Evolutionary conservation across 2,888 invertebrate species (phyloP), one percentile per base, ranked within the genome.

Genomic region (Alcis repandata): DNA sequence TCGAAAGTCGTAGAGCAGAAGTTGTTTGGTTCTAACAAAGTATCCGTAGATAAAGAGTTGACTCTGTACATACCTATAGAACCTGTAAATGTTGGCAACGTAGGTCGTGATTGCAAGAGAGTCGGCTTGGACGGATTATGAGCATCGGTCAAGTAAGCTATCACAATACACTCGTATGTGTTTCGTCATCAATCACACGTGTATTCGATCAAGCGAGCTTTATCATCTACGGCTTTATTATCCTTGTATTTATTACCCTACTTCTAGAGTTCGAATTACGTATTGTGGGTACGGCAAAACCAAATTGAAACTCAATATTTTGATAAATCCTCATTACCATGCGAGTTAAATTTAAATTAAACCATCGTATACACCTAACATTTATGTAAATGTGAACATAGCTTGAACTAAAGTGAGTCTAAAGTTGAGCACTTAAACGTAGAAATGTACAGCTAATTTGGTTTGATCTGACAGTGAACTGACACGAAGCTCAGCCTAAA

Each of bases 391-490:
- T 7, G 6, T 9, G 8, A 36, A 11, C 1, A 7, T 36, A 36
- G 11, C 36, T 36, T 9, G 3, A 36, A 15, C 40, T 40, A 40
- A n/a, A n/a, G 1, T 40, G 3, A 4, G 15, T 3, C 15, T 48
- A 15, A n/a, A n/a, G n/a, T n/a, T n/a, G n/a, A n/a, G 27, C 2
- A 32, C 15, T 13, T 20, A 17, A 13, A 51, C 33, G 20, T 45
- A 19, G 13, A n/a, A 19, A 45, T 6, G 13, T 43, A 43, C 32
- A 20, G 3, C 56, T 56, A 56, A 33, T 40, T 38, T 19, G 22
- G 15, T 38, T 58, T 45, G 17, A 40, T 49, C 15, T 49, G 59
- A 49, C 59, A 59, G 59, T 22, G 32, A 59, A 40, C 48, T 32
- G 59, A 27, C 48, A 32, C 22, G 38, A 38, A 33, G 6, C 33